These are phyloP conservation scores for Bicyclus anynana DNA, from an alignment of 1,140 invertebrate genomes.

Conservation along the genomic window DNA sequence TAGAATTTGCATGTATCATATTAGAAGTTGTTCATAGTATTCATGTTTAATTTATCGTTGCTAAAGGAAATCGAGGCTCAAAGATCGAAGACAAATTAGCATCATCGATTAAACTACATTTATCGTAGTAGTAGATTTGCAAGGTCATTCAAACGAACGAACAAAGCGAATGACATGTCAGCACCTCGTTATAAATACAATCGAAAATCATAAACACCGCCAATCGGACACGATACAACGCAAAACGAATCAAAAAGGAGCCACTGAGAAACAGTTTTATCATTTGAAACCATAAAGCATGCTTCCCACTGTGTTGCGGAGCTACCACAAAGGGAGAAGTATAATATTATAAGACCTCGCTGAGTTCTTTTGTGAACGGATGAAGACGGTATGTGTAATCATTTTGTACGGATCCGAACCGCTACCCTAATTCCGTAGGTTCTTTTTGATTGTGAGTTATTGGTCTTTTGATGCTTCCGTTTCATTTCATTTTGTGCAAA, in stretches of 20 bases:
- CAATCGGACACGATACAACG: slow-evolving; percentile 55
- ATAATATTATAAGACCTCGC: slow-evolving; percentile 73
- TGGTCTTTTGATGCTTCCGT: slow-evolving; percentile 59
- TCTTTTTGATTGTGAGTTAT: slow-evolving; percentile 71
- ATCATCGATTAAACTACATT: too few relatives aligned
- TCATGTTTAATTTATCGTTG: too few relatives aligned
- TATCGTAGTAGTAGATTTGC: background rate
- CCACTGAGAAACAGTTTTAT: slow-evolving; percentile 72
- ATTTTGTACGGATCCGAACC: slow-evolving; percentile 67
- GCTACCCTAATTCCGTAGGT: slow-evolving; percentile 67
- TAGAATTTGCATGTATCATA: too few relatives aligned
- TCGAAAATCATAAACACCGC: slow-evolving; percentile 36
- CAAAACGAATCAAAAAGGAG: slow-evolving; percentile 58
- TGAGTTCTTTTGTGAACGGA: slow-evolving; percentile 68
- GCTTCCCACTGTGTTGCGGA: slow-evolving; percentile 60
- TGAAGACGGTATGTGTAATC: slow-evolving; percentile 71
- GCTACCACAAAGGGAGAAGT: slow-evolving; percentile 69
- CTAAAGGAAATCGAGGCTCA: too few relatives aligned
- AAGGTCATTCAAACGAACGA: background rate
- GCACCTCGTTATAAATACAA: slow-evolving; percentile 50
- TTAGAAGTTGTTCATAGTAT: too few relatives aligned
- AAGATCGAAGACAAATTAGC: background rate
- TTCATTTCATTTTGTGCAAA: slow-evolving; percentile 51
- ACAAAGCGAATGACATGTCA: slow-evolving; percentile 34
- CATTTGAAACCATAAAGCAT: slow-evolving; percentile 75